Base-by-base conservation (phyloP, 2,797 vertebrate species). In the Danio choprae region DNA sequence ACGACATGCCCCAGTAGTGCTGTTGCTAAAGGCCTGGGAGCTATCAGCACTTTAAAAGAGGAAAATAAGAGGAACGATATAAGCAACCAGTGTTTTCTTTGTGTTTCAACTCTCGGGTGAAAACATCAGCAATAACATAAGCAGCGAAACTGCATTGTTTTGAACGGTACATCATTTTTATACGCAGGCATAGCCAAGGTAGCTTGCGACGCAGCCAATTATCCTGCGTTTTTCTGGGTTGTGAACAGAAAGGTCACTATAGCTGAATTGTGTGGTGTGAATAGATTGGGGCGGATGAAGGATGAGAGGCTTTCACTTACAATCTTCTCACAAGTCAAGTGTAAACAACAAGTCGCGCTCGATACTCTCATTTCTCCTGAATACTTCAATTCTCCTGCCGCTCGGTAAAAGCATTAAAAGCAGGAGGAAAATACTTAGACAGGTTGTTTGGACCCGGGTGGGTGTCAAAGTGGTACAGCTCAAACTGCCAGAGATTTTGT, bases 311-410 rank as follows among this genome's bases (percentile, higher is more conserved):
- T 76, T 79, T 75, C n/a, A 12, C 22, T 46, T 38, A 51, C 56
- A 15, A 51, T 48, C 36, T 43, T 74, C 40, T 79, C 63, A 74
- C 65, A 63, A 74, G 56, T 79, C 48, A 74, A 69, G 56, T 64
- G 81, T 76, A 80, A 80, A 71, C 20, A 62, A 58, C 41, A 53
- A 18, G 71, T 74, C 55, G 55, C 46, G 81, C 50, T 83, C 56
- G 29, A 75, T 70, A 74, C 55, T 63, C 41, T 38, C 40, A 16
- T 43, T 58, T 72, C 40, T 58, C 18, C 53, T 58, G 11, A 56
- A 71, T 56, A 22, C 69, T 56, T 56, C 38, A n/a, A n/a, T 51
- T 73, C 60, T 69, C 55, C 18, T 46, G 75, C 72, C 56, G 56
- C 53, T 68, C 1, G 20, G 20, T 67, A 58, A 63, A 56, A 73